A percentile compares a stretch with the other conserved stretches of the same genome.
Evolutionary conservation across 2,888 invertebrate species (phyloP).

Genomic region (Cantharis flavilabris): DNA sequence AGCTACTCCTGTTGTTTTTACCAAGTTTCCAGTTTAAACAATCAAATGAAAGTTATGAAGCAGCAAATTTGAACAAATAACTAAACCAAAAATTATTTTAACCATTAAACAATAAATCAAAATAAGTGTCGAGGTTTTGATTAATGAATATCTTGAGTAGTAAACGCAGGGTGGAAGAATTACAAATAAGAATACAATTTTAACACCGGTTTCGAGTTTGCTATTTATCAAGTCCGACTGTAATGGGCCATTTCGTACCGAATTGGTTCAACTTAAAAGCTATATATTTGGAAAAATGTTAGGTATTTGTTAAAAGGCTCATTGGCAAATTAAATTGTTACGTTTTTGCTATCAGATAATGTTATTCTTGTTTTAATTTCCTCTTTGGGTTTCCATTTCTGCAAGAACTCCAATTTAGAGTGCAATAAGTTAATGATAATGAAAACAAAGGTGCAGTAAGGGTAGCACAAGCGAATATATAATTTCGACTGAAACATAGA

Average conservation of each 20-base stretch:
- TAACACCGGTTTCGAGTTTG: constrained; percentile 8
- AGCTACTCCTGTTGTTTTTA: not conserved
- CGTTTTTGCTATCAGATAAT: constrained; percentile 33
- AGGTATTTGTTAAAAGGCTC: constrained; percentile 29
- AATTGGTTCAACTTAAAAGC: constrained; percentile 27
- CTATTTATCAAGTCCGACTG: constrained; percentile 31
- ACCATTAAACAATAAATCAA: constrained; percentile 19
- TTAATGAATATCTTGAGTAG: constrained; percentile 18
- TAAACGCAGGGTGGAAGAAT: constrained; percentile 14
- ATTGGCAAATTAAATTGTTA: constrained; percentile 30
- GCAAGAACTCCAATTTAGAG: constrained; percentile 18
- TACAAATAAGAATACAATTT: constrained; percentile 30
- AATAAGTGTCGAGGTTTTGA: constrained; percentile 16
- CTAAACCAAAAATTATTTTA: not conserved
- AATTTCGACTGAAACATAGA: not conserved
- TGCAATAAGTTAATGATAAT: constrained; percentile 29
- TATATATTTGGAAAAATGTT: constrained; percentile 22
- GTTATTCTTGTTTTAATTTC: constrained; percentile 32
- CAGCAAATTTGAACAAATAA: not conserved
- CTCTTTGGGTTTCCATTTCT: constrained; percentile 16
- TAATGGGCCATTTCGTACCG: constrained; percentile 29
- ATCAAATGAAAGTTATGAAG: not conserved
- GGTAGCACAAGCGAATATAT: not conserved
- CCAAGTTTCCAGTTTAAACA: not conserved
- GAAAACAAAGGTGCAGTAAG: constrained; percentile 23